Evolutionary conservation across 2,113 vertebrate species (phyloP).

Genomic region (Corythornis madagascariensis): DNA sequence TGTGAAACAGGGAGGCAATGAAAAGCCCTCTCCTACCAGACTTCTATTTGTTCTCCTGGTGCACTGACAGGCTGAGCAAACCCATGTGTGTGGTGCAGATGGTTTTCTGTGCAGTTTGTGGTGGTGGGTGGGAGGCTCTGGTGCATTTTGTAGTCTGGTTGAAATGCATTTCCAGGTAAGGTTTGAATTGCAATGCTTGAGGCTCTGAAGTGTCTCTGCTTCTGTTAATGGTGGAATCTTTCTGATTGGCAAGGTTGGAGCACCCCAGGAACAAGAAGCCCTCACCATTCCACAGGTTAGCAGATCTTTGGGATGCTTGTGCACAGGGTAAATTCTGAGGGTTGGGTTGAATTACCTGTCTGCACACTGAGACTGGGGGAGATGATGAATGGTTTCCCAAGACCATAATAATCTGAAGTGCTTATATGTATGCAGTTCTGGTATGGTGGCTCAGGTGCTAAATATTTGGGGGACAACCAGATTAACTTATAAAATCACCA

Average conservation of each 20-base stretch:
- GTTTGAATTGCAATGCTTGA: constrained; percentile 46
- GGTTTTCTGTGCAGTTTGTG: background rate
- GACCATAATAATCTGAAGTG: background rate
- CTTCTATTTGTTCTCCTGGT: background rate
- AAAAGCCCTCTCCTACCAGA: background rate
- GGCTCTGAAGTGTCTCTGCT: constrained; percentile 46
- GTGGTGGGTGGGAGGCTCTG: constrained; percentile 2
- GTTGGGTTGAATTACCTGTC: background rate
- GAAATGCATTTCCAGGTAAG: constrained; percentile 56
- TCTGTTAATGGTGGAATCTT: constrained; percentile 55
- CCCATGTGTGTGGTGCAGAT: background rate
- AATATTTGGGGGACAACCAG: background rate
- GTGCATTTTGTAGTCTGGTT: constrained; percentile 8
- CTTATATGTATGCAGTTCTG: background rate
- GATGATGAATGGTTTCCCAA: background rate
- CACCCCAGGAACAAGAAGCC: constrained; percentile 59
- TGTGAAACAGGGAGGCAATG: background rate
- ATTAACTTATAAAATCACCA: background rate
- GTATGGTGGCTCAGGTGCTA: background rate
- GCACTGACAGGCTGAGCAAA: background rate
- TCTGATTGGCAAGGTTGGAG: constrained; percentile 67
- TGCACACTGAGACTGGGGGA: background rate
- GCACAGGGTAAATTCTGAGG: background rate
- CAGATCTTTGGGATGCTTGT: constrained; percentile 13
- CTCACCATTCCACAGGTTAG: constrained; percentile 59